These are phyloP conservation scores for Frankliniella fusca DNA, from an alignment of 2,888 invertebrate species.

Conservation along the genomic window DNA sequence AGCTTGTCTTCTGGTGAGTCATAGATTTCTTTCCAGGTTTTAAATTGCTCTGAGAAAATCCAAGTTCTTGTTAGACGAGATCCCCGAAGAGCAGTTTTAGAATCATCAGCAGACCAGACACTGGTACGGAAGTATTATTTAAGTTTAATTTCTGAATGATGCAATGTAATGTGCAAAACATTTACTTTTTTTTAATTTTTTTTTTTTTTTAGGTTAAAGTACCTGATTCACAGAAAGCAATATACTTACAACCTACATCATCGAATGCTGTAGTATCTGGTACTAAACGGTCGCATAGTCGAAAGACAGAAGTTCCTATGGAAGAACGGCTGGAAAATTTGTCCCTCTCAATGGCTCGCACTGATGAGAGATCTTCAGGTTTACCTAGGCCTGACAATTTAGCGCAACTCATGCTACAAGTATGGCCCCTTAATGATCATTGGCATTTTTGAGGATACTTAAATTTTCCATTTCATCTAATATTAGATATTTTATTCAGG, in stretches of 20 bases:
- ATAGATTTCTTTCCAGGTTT: constrained; percentile 42
- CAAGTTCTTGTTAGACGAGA: constrained; percentile 52
- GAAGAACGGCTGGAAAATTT: constrained; percentile 78
- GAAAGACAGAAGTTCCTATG: constrained; percentile 65
- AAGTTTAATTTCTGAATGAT: neutral
- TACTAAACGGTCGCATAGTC: constrained; percentile 44
- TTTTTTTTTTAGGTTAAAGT: neutral
- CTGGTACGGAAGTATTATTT: constrained; percentile 15
- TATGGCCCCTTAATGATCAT: neutral
- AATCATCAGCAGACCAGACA: constrained; percentile 28
- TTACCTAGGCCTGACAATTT: constrained; percentile 62
- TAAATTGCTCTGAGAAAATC: constrained; percentile 46
- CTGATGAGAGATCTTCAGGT: constrained; percentile 49
- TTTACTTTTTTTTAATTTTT: neutral
- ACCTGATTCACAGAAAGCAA: constrained; percentile 32
- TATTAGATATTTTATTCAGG: constrained; percentile 56
- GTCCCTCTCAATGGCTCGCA: constrained; percentile 55
- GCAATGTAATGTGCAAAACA: neutral
- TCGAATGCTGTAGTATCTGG: constrained; percentile 28
- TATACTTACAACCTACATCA: constrained; percentile 33
- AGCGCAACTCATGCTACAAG: constrained; percentile 50
- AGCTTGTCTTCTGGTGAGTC: constrained; percentile 34
- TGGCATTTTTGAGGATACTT: neutral
- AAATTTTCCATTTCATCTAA: too few species aligned
- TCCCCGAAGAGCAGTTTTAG: constrained; percentile 41